A percentile compares a stretch with the other conserved stretches of the same genome.
These are phyloP conservation scores for Cassiopea xamachana DNA, from an alignment of 30 jellyfish, hydroid and myxozoan species.

Conservation along the genomic window DNA sequence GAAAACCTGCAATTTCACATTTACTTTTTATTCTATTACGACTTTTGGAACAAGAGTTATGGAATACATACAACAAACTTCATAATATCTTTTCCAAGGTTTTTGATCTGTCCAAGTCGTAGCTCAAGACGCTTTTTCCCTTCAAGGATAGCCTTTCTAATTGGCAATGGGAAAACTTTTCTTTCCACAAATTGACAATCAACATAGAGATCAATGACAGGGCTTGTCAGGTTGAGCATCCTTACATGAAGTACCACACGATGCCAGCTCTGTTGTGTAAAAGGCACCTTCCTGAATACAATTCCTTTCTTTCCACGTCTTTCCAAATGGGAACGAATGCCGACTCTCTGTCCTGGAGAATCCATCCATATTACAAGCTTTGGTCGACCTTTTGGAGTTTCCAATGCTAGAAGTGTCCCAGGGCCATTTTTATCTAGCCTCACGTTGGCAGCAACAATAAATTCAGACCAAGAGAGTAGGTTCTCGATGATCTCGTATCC, in stretches of 20 bases:
- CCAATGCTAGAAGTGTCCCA: constrained; percentile 82
- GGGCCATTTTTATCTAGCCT: constrained; percentile 92
- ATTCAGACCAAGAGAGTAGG: constrained; percentile 82
- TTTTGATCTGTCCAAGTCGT: constrained; percentile 85
- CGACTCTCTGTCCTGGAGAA: constrained; percentile 82
- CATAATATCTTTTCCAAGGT: constrained; percentile 75
- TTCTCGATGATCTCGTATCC: constrained; percentile 79
- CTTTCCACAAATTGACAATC: constrained; percentile 87
- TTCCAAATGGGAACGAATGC: constrained; percentile 82
- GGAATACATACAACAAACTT: constrained; percentile 86
- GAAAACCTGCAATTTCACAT: too few species aligned
- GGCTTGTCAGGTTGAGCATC: constrained; percentile 66
- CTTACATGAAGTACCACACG: constrained; percentile 79
- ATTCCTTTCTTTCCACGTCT: constrained; percentile 62
- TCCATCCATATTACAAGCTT: constrained; percentile 88
- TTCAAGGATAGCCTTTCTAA: constrained; percentile 75
- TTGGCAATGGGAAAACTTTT: constrained; percentile 59
- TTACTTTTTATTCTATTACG: too few species aligned
- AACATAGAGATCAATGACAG: constrained; percentile 81
- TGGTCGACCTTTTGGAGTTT: constrained; percentile 71
- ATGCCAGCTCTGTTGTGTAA: constrained; percentile 92
- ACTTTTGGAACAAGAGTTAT: too few species aligned
- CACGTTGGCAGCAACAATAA: constrained; percentile 76
- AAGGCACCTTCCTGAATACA: constrained; percentile 81
- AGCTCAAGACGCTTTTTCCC: constrained; percentile 69